Evolutionary conservation across 2,113 vertebrate genomes (phyloP), one percentile per base, ranked within the genome.

Genomic region (Gymnocephalus cernua): DNA sequence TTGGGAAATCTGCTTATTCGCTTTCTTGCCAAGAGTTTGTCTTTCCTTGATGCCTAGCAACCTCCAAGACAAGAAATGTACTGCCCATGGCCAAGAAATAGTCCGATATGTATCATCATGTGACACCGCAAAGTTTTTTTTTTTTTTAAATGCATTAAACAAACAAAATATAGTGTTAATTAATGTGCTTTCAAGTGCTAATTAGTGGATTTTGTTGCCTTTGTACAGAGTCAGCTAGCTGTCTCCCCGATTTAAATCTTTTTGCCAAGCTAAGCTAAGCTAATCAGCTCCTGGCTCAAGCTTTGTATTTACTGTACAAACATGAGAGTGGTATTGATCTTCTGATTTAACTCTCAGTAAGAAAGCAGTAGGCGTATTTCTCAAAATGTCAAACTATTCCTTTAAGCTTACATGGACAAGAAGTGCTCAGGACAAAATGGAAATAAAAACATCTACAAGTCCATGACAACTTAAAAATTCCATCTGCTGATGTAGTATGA

Each of bases 181-280:
- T 5, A 4, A 3, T 23, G 5, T 27, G 11, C 10, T 8, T 51
- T 13, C 23, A 7, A 14, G 6, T 44, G 23, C 11, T 14, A n/a
- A 12, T 61, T 9, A 6, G 38, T 1, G 1, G 9, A 44, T 71
- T 57, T 44, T 13, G 35, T 72, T 10, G 11, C 14, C 15, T n/a
- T 41, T 58, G 7, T 12, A 59, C 51, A 29, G 38, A 58, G 7
- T 14, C 12, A 14, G 25, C 11, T 53, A 19, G 21, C 47, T 4
- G 45, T 74, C 61, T 72, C 4, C 25, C 8, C 6, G 3, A 15
- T 44, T n/a, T 0, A n/a, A 25, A 2, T 54, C 23, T 11, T 29
- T 75, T n/a, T 64, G 73, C 48, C 2, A 38, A 38, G 8, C 35
- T 44, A 41, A 53, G 21, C 72, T 19, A 35, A 74, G 72, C 32